Conservation (phyloP, 2,888 invertebrate genomes). For the Hemicrepidius hirtus region DNA sequence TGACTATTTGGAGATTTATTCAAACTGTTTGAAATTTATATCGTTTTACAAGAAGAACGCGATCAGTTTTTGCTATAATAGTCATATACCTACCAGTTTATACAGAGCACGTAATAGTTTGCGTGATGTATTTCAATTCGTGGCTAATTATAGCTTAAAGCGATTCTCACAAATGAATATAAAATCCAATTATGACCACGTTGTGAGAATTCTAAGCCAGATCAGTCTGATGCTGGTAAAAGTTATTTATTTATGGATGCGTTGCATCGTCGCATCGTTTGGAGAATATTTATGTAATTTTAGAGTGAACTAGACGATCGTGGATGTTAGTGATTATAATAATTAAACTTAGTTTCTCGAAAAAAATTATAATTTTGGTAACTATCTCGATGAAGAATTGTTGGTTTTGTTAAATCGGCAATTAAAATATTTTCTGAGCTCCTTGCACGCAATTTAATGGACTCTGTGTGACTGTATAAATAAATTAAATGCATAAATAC, state of each 20-base stretch:
- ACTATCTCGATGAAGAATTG: neutral
- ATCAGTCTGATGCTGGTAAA: constrained; percentile 21
- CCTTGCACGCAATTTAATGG: no score
- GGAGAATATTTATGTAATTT: constrained; percentile 7
- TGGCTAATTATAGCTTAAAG: constrained; percentile 45
- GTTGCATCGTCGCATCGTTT: neutral
- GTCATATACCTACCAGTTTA: constrained; percentile 7
- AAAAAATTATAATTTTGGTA: no score
- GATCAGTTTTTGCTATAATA: constrained; percentile 27
- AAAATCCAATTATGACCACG: constrained; percentile 41
- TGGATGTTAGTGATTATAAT: neutral
- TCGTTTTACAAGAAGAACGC: neutral
- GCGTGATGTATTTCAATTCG: constrained; percentile 43
- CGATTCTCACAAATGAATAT: constrained; percentile 44
- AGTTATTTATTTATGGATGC: constrained; percentile 24
- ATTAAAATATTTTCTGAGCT: neutral
- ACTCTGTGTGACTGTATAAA: no score
- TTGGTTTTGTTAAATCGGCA: neutral
- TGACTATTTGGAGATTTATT: neutral
- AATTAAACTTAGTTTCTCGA: neutral
- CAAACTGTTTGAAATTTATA: neutral
- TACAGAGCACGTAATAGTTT: constrained; percentile 28
- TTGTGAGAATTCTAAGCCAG: constrained; percentile 35
- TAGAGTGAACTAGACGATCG: constrained; percentile 4
- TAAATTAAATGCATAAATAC: no score